These are phyloP conservation scores for Pterostichus niger DNA, from an alignment of 2,888 invertebrate species.

Conservation along the genomic window DNA sequence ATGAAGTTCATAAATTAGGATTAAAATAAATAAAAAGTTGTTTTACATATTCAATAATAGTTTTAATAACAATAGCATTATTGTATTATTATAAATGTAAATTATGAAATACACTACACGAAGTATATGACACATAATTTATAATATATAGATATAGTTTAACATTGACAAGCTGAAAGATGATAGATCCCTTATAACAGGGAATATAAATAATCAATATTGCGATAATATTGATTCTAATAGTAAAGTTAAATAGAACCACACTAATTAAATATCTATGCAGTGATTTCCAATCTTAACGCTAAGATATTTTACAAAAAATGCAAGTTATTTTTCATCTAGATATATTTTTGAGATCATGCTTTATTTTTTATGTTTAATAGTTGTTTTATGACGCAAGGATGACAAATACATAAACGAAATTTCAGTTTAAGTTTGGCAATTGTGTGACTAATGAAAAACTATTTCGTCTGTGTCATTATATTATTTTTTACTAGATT, in stretches of 20 bases:
- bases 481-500: too few relatives aligned
- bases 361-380: background rate
- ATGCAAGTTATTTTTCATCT: background rate
- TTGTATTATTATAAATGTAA: constrained; percentile 32
- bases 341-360: background rate
- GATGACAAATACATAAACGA: too few relatives aligned
- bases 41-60: constrained; percentile 35
- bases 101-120: constrained; percentile 52
- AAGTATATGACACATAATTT: constrained; percentile 50
- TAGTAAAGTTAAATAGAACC: constrained; percentile 48
- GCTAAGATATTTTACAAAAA: background rate
- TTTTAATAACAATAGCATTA: constrained; percentile 20
- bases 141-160: constrained; percentile 53
- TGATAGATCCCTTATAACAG: constrained; percentile 61
- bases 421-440: too few relatives aligned
- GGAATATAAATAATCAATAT: constrained; percentile 56
- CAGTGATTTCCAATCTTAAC: constrained; percentile 31
- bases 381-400: background rate
- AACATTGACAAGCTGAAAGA: constrained; percentile 60
- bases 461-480: too few relatives aligned
- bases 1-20: background rate
- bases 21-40: too few relatives aligned
- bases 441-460: too few relatives aligned
- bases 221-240: constrained; percentile 43
- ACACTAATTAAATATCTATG: constrained; percentile 42